Conservation (phyloP, 2,113 vertebrate genomes). For the Geothlypis trichas region DNA sequence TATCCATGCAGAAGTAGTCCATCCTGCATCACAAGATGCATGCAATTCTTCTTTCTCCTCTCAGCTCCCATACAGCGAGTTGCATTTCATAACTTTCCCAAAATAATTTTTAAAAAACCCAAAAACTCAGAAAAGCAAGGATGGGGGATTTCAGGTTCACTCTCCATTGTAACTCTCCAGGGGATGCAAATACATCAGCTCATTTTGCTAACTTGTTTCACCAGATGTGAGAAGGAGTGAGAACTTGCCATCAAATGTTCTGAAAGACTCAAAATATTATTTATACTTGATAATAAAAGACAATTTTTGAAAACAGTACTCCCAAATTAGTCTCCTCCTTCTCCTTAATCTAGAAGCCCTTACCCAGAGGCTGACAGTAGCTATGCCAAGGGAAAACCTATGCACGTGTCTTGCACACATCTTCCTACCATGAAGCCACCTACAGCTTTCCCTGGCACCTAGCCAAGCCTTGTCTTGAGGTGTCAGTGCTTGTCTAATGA, state of each 20-base stretch:
- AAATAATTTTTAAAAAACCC: accelerated
- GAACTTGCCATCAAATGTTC: background rate
- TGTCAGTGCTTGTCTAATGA: background rate
- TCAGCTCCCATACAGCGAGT: background rate
- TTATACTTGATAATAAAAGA: background rate
- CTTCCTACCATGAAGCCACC: background rate
- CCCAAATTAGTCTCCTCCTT: background rate
- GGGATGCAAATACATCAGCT: background rate
- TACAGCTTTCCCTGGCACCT: background rate
- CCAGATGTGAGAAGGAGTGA: background rate
- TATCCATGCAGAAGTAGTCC: background rate
- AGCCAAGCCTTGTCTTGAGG: background rate
- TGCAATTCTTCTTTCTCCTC: background rate
- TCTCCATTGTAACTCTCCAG: background rate
- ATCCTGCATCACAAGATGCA: background rate
- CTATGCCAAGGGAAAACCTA: background rate
- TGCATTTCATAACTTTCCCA: background rate
- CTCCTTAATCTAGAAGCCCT: background rate
- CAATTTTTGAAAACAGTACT: background rate
- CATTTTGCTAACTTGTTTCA: background rate
- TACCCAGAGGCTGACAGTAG: background rate
- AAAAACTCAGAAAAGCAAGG: background rate
- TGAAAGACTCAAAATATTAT: background rate
- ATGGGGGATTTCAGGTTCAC: background rate
- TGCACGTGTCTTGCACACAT: background rate